A percentile compares a stretch with the other conserved stretches of the same genome.
phyloP scores from a whole-genome alignment of 2,797 vertebrate species.

The Macropus fuliginosus region DNA sequence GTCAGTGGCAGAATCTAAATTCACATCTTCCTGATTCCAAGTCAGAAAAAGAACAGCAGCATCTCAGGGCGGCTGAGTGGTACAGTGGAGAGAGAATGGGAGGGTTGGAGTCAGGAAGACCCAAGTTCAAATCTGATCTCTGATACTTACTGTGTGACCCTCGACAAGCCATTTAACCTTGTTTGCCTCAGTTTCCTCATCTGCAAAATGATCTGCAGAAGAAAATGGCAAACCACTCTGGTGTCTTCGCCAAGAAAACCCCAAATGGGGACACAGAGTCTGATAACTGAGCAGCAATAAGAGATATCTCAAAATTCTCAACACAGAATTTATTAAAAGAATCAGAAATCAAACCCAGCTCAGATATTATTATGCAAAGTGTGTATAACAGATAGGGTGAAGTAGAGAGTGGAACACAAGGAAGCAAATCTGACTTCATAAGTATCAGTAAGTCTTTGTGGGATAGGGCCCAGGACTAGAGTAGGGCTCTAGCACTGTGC shows the following conservation, averaged over 20 bases:
- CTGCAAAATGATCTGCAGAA: not conserved
- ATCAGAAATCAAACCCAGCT: too few relatives aligned
- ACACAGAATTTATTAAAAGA: not conserved
- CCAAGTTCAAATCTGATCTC: not conserved
- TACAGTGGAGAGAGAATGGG: not conserved
- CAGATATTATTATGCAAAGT: too few relatives aligned
- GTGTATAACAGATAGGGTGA: too few relatives aligned
- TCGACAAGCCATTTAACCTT: not conserved
- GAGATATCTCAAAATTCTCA: not conserved
- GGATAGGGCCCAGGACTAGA: too few relatives aligned
- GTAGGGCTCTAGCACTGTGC: too few relatives aligned
- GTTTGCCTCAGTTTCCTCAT: not conserved
- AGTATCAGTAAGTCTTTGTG: too few relatives aligned
- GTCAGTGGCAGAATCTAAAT: not conserved
- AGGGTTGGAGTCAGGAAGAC: not conserved
- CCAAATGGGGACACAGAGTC: not conserved
- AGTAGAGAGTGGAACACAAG: too few relatives aligned
- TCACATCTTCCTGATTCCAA: too few relatives aligned
- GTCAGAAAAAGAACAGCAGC: not conserved
- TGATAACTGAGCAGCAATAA: not conserved
- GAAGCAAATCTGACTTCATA: too few relatives aligned
- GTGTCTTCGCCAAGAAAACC: not conserved
- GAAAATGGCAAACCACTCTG: not conserved
- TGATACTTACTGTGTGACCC: not conserved
- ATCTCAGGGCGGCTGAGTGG: not conserved